Evolutionary conservation across 1,140 invertebrate genomes (phyloP).

Genomic region (Platyscapa corneri): DNA sequence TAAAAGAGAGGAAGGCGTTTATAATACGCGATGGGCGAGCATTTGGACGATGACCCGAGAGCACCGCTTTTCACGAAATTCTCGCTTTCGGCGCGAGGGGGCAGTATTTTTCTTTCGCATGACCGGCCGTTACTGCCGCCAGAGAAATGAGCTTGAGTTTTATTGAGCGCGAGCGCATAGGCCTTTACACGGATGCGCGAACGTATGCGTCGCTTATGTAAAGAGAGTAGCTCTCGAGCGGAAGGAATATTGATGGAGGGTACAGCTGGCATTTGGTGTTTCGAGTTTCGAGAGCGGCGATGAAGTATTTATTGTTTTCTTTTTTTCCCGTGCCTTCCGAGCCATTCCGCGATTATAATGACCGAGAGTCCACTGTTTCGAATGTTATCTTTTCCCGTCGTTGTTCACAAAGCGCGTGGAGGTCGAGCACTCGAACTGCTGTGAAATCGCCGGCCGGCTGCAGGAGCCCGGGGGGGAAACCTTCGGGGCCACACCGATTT

Average conservation of each 20-base stretch:
- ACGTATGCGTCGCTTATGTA: neutral
- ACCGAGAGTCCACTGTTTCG: neutral
- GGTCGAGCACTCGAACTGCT: neutral
- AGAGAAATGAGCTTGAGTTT: neutral
- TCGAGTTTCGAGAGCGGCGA: neutral
- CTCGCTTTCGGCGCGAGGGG: too few relatives aligned
- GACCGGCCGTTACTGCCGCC: neutral
- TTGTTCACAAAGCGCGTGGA: neutral
- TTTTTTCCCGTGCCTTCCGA: neutral
- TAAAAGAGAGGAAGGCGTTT: neutral
- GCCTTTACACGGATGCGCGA: neutral
- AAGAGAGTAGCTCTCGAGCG: neutral
- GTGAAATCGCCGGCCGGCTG: too few relatives aligned
- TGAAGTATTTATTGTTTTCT: conserved; percentile 14
- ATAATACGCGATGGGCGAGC: neutral
- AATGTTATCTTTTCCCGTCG: neutral
- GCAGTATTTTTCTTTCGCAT: neutral
- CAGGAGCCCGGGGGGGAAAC: too few relatives aligned
- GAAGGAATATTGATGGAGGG: conserved; percentile 13
- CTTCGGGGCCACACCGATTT: neutral
- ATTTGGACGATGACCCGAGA: neutral
- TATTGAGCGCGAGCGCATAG: neutral
- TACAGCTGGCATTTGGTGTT: neutral
- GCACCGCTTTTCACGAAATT: neutral
- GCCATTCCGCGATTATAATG: neutral